phyloP scores from a whole-genome alignment of 1,140 invertebrate genomes.

The Zaprionus lachaisei region DNA sequence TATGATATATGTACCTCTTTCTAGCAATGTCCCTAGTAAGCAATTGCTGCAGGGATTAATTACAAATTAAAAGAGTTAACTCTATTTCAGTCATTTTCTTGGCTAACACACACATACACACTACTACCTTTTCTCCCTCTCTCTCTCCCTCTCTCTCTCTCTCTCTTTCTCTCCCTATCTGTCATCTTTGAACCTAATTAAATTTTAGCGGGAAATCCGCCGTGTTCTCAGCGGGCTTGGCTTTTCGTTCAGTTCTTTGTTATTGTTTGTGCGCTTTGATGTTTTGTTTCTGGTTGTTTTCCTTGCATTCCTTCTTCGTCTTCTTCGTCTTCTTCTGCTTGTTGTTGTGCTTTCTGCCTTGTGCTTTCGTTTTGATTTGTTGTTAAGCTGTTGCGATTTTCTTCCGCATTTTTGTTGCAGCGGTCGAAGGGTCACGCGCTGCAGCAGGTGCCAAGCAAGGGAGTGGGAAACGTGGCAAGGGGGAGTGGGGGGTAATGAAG shows the following conservation, averaged over 20 bases:
- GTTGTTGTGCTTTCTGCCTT: conserved; percentile 11
- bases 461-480: background rate
- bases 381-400: conserved; percentile 23
- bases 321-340: background rate
- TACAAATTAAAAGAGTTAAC: background rate
- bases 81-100: background rate
- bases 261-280: conserved; percentile 1
- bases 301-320: conserved; percentile 16
- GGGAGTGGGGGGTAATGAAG: background rate
- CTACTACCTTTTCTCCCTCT: too few species aligned
- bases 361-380: conserved; percentile 23
- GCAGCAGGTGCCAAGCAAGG: conserved; percentile 39
- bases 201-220: conserved; percentile 39
- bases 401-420: conserved; percentile 39
- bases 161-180: too few species aligned
- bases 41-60: background rate
- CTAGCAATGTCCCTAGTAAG: too few species aligned
- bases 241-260: background rate
- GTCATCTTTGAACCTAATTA: background rate
- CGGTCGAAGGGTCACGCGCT: conserved; percentile 25
- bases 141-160: too few species aligned
- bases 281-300: conserved; percentile 30
- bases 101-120: too few species aligned
- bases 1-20: too few species aligned
- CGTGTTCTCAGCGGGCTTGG: background rate